A percentile compares a stretch with the other conserved stretches of the same genome.
phyloP scores from a whole-genome alignment of 37 sponge, comb jelly and placozoan genomes.

The Theonella swinhoei region DNA sequence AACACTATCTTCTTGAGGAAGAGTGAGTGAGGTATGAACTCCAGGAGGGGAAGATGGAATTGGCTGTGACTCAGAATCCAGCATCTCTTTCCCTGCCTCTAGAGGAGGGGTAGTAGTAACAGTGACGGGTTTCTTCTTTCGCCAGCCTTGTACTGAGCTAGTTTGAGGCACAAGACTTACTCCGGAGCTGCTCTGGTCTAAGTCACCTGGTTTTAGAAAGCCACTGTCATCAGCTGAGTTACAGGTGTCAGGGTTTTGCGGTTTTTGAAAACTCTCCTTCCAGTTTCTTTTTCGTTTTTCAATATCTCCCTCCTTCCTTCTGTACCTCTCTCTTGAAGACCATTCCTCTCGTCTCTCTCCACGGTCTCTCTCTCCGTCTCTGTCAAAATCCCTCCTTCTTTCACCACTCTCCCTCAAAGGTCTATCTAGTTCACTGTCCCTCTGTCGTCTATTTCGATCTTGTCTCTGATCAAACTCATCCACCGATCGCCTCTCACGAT shows the following conservation, averaged over 20 bases:
- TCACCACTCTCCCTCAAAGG: neutral
- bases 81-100: neutral
- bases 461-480: neutral
- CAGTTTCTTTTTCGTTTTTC: neutral
- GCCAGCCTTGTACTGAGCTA: conserved; percentile 6
- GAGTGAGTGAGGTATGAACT: neutral
- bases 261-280: neutral
- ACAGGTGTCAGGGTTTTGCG: neutral
- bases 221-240: neutral
- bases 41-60: neutral
- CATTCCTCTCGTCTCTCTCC: neutral
- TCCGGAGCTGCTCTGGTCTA: neutral
- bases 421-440: too few relatives aligned
- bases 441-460: conserved; percentile 3
- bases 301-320: neutral
- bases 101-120: too few relatives aligned
- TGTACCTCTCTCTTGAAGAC: neutral
- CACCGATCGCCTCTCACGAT: neutral
- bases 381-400: neutral
- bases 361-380: neutral
- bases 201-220: conserved; percentile 41
- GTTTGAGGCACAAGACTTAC: neutral
- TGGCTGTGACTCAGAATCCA: neutral
- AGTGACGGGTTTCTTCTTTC: neutral
- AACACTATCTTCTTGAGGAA: neutral